A percentile compares a stretch with the other conserved stretches of the same genome.
phyloP scores from a whole-genome alignment of 2,888 invertebrate species.

The Eupithecia pulchellata region DNA sequence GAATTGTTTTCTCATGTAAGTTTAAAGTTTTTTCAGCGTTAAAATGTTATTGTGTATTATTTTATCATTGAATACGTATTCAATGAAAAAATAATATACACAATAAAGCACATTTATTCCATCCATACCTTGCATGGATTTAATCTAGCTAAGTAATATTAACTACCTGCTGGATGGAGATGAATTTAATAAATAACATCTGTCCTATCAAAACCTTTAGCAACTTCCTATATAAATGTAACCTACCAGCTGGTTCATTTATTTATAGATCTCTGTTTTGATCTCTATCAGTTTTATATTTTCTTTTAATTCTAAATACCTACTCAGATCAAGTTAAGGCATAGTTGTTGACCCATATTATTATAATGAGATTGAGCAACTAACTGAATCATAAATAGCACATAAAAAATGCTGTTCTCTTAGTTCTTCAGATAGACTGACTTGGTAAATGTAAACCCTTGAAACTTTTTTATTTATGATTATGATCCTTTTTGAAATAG shows the following conservation, averaged over 20 bases:
- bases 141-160: background rate
- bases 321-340: background rate
- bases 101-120: too few relatives aligned
- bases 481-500: too few relatives aligned
- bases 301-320: background rate
- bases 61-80: background rate
- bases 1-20: conserved; percentile 89
- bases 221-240: background rate
- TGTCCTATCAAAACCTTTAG: background rate
- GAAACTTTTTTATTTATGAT: too few relatives aligned
- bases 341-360: background rate
- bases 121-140: background rate
- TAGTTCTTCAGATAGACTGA: background rate
- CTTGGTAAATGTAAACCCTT: background rate
- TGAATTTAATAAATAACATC: background rate
- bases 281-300: background rate
- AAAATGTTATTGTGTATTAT: background rate
- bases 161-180: background rate
- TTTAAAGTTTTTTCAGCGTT: conserved; percentile 50
- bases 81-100: too few relatives aligned
- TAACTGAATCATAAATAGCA: background rate
- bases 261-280: background rate
- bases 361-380: background rate
- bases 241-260: background rate
- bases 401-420: background rate